A percentile compares a stretch with the other conserved stretches of the same genome.
These are phyloP conservation scores for Zaprionus bogoriensis DNA, from an alignment of 2,888 invertebrate species.

Conservation along the genomic window DNA sequence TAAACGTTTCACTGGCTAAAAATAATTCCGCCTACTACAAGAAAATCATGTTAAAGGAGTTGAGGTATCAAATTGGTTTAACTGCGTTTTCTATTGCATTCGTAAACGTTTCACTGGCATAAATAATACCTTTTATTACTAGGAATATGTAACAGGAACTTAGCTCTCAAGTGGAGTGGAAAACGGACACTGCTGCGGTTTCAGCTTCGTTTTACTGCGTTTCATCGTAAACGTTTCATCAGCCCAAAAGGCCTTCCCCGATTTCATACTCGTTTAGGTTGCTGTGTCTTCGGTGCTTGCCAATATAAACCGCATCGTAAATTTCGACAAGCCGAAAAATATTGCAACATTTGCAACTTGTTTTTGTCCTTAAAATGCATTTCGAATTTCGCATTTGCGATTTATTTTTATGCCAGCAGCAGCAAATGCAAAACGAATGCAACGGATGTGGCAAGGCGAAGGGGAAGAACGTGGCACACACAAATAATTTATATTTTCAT, in stretches of 20 bases:
- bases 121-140: not conserved
- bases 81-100: not conserved
- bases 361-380: not conserved
- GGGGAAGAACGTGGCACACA: not conserved
- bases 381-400: not conserved
- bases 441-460: conserved; percentile 15
- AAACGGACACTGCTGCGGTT: too few species aligned
- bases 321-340: too few species aligned
- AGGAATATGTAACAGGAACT: not conserved
- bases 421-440: not conserved
- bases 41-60: too few species aligned
- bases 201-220: not conserved
- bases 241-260: not conserved
- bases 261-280: too few species aligned
- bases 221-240: not conserved
- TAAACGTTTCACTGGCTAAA: not conserved
- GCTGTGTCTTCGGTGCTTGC: too few species aligned
- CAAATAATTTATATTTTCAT: conserved; percentile 3
- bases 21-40: not conserved
- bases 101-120: not conserved
- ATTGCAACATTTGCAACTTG: too few species aligned
- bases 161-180: not conserved
- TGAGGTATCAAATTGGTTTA: not conserved
- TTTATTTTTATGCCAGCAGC: not conserved
- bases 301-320: too few species aligned